A percentile compares a stretch with the other conserved stretches of the same genome.
Conservation (phyloP, 2,113 vertebrate genomes). For the Panthera leo region DNA sequence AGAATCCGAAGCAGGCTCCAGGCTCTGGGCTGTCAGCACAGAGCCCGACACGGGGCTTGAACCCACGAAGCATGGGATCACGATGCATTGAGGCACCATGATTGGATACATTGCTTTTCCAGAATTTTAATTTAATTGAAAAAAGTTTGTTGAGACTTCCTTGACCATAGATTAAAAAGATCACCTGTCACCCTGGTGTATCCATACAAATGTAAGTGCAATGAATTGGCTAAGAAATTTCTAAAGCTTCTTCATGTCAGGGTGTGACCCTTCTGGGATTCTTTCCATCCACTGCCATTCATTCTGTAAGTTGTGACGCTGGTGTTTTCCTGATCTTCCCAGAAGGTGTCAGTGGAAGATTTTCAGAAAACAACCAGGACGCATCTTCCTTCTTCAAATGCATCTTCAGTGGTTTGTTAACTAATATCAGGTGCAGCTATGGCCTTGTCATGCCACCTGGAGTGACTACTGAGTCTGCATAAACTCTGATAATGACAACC, state of each 20-base stretch:
- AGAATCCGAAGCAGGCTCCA: too few species aligned
- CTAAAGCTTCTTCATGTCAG: neutral
- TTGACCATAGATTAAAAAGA: neutral
- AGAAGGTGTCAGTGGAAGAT: slow-evolving; percentile 53
- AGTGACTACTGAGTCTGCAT: neutral
- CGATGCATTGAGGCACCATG: too few species aligned
- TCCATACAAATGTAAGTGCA: neutral
- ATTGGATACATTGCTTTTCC: neutral
- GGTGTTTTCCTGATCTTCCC: slow-evolving; percentile 42
- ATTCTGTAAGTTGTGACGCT: neutral
- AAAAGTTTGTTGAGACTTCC: neutral
- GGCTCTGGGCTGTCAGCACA: too few species aligned
- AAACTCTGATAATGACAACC: neutral
- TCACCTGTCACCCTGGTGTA: neutral
- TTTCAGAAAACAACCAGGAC: slow-evolving; percentile 21
- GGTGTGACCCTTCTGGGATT: neutral
- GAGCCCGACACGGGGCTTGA: too few species aligned
- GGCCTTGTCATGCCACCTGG: neutral
- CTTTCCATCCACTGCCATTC: neutral
- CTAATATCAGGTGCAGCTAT: too few species aligned
- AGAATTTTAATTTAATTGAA: neutral
- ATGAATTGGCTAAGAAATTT: neutral
- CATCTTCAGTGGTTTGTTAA: neutral
- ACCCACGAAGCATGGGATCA: too few species aligned
- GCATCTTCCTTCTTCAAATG: neutral